Conservation (phyloP, 2,888 invertebrate species). For the Apamea epomidion region DNA sequence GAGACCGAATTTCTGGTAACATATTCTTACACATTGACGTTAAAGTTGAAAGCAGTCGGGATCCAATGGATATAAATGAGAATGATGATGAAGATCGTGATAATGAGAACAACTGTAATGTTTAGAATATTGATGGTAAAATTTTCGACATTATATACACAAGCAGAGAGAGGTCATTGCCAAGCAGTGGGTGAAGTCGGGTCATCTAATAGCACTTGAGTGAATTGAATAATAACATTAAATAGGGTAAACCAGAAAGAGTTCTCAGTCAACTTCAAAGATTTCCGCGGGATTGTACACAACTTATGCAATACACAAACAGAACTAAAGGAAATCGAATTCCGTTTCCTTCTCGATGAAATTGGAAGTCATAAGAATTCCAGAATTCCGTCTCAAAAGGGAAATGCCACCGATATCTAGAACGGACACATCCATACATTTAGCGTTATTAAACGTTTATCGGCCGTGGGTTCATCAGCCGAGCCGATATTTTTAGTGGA, state of each 20-base stretch:
- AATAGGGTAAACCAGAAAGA: neutral
- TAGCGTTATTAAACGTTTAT: conserved; percentile 59
- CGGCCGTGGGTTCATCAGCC: conserved; percentile 72
- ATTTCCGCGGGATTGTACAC: neutral
- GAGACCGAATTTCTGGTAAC: neutral
- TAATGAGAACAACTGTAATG: no score
- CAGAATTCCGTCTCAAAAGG: conserved; percentile 24
- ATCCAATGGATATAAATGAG: no score
- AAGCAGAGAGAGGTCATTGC: neutral
- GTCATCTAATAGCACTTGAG: neutral
- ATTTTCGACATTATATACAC: neutral
- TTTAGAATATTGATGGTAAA: no score
- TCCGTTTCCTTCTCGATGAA: conserved; percentile 21
- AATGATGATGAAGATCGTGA: no score
- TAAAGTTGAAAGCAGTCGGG: no score
- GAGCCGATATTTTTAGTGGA: conserved; percentile 79
- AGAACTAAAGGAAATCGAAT: neutral
- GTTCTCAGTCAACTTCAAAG: neutral
- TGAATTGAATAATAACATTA: neutral
- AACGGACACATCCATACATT: conserved; percentile 56
- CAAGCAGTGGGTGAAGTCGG: no score
- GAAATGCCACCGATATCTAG: conserved; percentile 48
- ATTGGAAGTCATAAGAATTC: conserved; percentile 30
- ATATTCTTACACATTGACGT: neutral
- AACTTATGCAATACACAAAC: neutral